These are phyloP conservation scores for Pithys albifrons DNA, from an alignment of 2,113 vertebrate species.

Conservation along the genomic window DNA sequence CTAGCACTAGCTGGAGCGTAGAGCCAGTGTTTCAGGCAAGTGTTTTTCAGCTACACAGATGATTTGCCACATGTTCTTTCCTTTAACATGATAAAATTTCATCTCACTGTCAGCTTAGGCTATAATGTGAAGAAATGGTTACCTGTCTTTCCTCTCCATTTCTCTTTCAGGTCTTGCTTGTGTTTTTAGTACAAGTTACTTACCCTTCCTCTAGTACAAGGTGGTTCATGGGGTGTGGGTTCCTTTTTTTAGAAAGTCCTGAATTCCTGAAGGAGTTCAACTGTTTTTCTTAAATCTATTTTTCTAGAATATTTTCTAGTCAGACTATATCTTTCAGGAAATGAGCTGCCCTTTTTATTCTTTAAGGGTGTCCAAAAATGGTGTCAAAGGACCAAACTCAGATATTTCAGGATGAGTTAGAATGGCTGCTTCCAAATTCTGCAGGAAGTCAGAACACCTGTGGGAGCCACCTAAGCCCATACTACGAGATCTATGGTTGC, in stretches of 20 bases:
- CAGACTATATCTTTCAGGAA: conserved; percentile 8
- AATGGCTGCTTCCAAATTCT: conserved; percentile 65
- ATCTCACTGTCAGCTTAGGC: not conserved
- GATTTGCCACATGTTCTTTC: not conserved
- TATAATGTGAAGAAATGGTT: not conserved
- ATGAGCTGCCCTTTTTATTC: conserved; percentile 67
- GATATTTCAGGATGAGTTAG: conserved; percentile 71
- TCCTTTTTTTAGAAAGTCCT: not conserved
- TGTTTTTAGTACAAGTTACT: not conserved
- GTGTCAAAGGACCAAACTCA: conserved; percentile 58
- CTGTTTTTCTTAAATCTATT: not conserved
- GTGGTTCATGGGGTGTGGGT: not conserved
- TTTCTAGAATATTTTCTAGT: not conserved
- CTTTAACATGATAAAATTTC: not conserved
- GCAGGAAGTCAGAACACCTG: conserved; percentile 54
- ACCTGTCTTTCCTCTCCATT: not conserved
- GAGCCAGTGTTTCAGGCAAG: not conserved
- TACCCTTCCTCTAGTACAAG: not conserved
- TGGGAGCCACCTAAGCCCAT: conserved; percentile 55
- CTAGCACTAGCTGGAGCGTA: not conserved
- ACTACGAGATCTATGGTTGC: conserved; percentile 67
- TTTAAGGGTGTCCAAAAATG: conserved; percentile 66
- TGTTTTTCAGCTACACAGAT: not conserved
- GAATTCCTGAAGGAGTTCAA: not conserved
- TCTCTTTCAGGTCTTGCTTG: conserved; percentile 3